Conservation (phyloP, 2,113 vertebrate genomes). For the Etheostoma spectabile region DNA sequence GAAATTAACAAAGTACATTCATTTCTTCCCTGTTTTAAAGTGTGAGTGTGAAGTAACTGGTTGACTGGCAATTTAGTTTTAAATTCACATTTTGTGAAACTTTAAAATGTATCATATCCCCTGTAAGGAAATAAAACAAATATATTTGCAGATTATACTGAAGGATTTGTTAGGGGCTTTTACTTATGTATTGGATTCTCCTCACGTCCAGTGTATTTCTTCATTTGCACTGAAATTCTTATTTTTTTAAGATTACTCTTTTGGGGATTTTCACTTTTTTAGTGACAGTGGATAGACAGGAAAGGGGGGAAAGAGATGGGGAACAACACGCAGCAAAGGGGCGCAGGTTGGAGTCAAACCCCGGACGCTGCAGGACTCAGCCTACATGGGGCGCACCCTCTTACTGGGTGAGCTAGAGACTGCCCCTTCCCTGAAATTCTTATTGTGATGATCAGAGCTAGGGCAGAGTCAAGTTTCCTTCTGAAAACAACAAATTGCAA, state of each 20-base stretch:
- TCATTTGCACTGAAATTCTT: too few species aligned
- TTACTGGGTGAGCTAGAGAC: too few species aligned
- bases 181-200: background rate
- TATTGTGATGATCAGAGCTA: background rate
- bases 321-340: too few species aligned
- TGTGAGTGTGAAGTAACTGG: background rate
- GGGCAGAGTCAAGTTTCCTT: background rate
- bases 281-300: too few species aligned
- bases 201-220: background rate
- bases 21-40: background rate
- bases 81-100: background rate
- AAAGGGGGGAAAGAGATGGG: too few species aligned
- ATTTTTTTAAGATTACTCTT: too few species aligned
- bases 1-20: constrained; percentile 13
- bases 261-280: too few species aligned
- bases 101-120: background rate
- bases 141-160: background rate
- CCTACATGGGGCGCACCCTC: too few species aligned
- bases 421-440: too few species aligned
- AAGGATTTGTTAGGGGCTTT: background rate
- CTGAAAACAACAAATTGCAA: background rate
- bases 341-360: too few species aligned
- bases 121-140: background rate
- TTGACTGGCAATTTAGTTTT: background rate
- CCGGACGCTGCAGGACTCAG: too few species aligned